A percentile compares a stretch with the other conserved stretches of the same genome.
Conservation (phyloP, 2,797 vertebrate genomes). For the Notoglanidium macrostoma region DNA sequence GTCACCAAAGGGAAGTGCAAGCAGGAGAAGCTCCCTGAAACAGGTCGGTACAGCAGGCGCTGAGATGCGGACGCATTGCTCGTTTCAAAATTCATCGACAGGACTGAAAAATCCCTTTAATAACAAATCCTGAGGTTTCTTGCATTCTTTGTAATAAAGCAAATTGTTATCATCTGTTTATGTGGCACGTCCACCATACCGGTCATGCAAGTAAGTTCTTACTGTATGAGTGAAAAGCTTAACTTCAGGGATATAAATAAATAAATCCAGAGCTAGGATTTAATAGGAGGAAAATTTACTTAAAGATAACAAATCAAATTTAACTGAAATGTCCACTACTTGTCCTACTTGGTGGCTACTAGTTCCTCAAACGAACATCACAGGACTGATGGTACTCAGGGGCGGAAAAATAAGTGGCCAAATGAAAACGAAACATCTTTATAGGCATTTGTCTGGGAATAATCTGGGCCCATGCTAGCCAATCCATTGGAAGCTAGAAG, state of each 20-base stretch:
- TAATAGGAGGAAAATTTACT: too few species aligned
- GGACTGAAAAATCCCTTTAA: background rate
- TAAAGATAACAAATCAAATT: background rate
- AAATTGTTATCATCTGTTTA: background rate
- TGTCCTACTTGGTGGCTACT: background rate
- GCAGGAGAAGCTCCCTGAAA: conserved; percentile 76
- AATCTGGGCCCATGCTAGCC: background rate
- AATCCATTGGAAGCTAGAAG: background rate
- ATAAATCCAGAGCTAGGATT: background rate
- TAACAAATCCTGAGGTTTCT: background rate
- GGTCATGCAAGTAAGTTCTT: background rate
- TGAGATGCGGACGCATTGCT: background rate
- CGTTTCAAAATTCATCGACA: background rate
- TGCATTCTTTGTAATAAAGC: background rate
- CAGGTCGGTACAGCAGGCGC: conserved; percentile 66
- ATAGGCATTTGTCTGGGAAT: background rate
- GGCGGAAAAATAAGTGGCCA: background rate
- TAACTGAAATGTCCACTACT: background rate
- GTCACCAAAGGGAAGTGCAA: conserved; percentile 91
- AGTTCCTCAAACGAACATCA: background rate
- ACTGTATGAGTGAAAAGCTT: background rate
- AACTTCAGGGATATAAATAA: background rate
- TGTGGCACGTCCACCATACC: background rate
- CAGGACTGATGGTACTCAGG: too few species aligned
- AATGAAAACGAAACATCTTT: background rate